phyloP scores from a whole-genome alignment of 1,140 invertebrate species.

The Paramacrobiotus metropolitanus region DNA sequence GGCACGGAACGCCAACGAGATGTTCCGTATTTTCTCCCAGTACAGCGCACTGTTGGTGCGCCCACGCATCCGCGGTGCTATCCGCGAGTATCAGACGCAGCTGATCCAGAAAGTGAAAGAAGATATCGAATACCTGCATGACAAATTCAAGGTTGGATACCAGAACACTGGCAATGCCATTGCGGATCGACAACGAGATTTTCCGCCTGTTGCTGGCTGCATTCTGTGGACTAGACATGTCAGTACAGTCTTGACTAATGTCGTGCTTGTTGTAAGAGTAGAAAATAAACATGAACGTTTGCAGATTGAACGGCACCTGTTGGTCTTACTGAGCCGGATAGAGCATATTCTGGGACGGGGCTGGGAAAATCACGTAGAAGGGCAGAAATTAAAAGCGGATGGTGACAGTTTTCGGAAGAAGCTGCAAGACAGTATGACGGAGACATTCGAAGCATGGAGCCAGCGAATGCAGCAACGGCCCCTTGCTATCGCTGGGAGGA shows the following conservation, averaged over 20 bases:
- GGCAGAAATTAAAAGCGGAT: slow-evolving; percentile 87
- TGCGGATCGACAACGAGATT: slow-evolving; percentile 46
- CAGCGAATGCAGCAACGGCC: slow-evolving; percentile 70
- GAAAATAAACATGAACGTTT: slow-evolving; percentile 5
- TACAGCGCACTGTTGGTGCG: slow-evolving; percentile 96
- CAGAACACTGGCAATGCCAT: neutral
- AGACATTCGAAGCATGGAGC: slow-evolving; percentile 94
- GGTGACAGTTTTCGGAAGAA: slow-evolving; percentile 90
- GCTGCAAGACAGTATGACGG: slow-evolving; percentile 53
- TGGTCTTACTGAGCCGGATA: slow-evolving; percentile 78
- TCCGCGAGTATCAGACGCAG: slow-evolving; percentile 95
- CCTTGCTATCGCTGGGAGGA: slow-evolving; percentile 68
- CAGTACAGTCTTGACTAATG: neutral
- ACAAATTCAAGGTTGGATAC: slow-evolving; percentile 69
- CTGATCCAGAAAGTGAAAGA: slow-evolving; percentile 96
- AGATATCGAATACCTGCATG: slow-evolving; percentile 88
- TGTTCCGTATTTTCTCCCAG: slow-evolving; percentile 39
- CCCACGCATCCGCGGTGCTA: slow-evolving; percentile 91
- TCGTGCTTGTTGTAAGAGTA: neutral
- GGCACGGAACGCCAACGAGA: slow-evolving; percentile 92
- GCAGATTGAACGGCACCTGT: slow-evolving; percentile 82
- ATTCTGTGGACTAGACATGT: slow-evolving; percentile 93
- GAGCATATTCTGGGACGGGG: slow-evolving; percentile 86
- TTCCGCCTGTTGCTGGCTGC: slow-evolving; percentile 84
- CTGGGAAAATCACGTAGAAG: slow-evolving; percentile 98